These are phyloP conservation scores for Apodemia hepburni DNA, from an alignment of 2,888 invertebrate genomes.

Conservation along the genomic window DNA sequence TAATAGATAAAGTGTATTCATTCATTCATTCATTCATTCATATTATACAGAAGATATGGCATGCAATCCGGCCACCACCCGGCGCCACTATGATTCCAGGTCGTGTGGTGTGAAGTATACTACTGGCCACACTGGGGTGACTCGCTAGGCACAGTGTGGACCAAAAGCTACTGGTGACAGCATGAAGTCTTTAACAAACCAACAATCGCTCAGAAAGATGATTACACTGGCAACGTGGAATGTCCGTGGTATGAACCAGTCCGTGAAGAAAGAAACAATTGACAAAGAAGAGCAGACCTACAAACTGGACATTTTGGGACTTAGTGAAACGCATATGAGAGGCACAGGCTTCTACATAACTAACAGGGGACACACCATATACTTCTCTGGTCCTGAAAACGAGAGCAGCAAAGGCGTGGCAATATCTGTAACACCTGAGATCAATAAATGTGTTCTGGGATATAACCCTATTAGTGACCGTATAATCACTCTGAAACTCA, in stretches of 20 bases:
- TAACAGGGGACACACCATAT: conserved; percentile 15
- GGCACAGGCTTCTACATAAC: conserved; percentile 18
- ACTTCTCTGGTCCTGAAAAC: conserved; percentile 17
- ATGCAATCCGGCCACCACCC: conserved; percentile 25
- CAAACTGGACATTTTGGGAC: conserved; percentile 13
- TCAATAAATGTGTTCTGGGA: too few relatives aligned
- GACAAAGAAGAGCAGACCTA: conserved; percentile 15
- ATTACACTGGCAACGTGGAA: conserved; percentile 12
- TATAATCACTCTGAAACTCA: too few relatives aligned
- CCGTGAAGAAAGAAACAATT: conserved; percentile 7
- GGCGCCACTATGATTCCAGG: conserved; percentile 26
- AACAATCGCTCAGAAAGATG: not conserved
- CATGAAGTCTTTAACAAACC: not conserved
- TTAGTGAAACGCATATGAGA: conserved; percentile 18
- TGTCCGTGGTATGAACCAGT: not conserved
- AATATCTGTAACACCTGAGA: too few relatives aligned
- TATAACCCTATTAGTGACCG: too few relatives aligned
- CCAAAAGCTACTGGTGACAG: not conserved
- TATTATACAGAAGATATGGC: conserved; percentile 4
- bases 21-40: too few relatives aligned
- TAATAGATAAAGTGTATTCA: too few relatives aligned
- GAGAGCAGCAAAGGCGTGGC: not conserved
- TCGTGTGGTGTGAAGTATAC: conserved; percentile 32
- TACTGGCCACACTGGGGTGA: conserved; percentile 27
- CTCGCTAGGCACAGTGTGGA: not conserved